phyloP scores from a whole-genome alignment of 2,888 invertebrate genomes.

The Andrena bicolor region DNA sequence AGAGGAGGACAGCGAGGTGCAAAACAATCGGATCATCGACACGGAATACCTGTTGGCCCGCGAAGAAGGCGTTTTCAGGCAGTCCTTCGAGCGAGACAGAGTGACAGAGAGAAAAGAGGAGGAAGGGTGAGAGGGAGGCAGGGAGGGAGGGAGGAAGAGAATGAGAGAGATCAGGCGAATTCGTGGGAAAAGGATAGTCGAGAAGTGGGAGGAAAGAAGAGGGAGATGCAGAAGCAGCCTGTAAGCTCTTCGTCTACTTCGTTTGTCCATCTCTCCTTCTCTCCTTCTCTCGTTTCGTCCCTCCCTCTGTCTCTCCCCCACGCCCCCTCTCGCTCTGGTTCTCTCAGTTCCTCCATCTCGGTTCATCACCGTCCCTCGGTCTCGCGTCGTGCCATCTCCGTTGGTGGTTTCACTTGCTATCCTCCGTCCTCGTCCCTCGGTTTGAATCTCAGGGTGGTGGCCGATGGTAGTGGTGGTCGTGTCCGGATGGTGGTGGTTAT shows the following conservation, averaged over 20 bases:
- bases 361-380: conserved; percentile 27
- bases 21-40: conserved; percentile 53
- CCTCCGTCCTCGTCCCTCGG: conserved; percentile 56
- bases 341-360: conserved; percentile 28
- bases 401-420: conserved; percentile 56
- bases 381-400: conserved; percentile 60
- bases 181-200: conserved; percentile 36
- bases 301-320: conserved; percentile 32
- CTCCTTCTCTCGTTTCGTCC: conserved; percentile 22
- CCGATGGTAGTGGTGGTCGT: conserved; percentile 72
- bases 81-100: conserved; percentile 27
- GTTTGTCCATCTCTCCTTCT: conserved; percentile 27
- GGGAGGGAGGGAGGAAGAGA: conserved; percentile 28
- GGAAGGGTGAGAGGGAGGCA: conserved; percentile 24
- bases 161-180: conserved; percentile 27
- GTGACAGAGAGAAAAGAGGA: conserved; percentile 4
- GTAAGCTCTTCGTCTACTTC: conserved; percentile 37
- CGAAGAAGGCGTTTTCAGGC: conserved; percentile 58
- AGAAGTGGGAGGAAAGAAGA: conserved; percentile 43
- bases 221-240: conserved; percentile 57
- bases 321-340: conserved; percentile 8
- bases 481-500: conserved; percentile 77
- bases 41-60: conserved; percentile 56
- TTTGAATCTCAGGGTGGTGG: conserved; percentile 69
- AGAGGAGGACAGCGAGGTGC: conserved; percentile 35